A percentile compares a stretch with the other conserved stretches of the same genome.
phyloP scores from a whole-genome alignment of 2,797 vertebrate genomes.

The Spinus pinus region DNA sequence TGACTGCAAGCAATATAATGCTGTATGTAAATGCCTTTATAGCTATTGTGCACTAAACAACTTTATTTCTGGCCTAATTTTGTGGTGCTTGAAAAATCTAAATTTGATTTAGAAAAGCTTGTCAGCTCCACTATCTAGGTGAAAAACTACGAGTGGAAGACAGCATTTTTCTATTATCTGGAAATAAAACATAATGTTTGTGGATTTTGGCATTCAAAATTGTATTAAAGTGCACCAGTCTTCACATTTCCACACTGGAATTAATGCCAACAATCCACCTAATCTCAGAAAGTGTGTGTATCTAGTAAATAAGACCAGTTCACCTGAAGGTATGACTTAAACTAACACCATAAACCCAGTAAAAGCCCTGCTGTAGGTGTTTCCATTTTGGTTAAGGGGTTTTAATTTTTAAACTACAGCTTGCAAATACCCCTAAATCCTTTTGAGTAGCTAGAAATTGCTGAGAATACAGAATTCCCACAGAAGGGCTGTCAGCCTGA shows the following conservation, averaged over 20 bases:
- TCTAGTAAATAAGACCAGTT: neutral
- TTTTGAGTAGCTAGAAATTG: neutral
- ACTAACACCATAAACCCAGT: neutral
- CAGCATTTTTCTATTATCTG: neutral
- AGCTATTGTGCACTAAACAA: neutral
- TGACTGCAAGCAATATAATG: neutral
- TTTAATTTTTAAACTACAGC: neutral
- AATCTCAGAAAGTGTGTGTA: neutral
- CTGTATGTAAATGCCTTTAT: neutral
- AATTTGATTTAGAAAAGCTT: neutral
- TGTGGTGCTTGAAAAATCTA: neutral
- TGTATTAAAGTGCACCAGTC: neutral
- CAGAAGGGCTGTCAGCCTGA: neutral
- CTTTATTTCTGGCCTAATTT: neutral
- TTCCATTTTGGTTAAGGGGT: neutral
- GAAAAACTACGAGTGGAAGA: neutral
- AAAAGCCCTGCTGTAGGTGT: neutral
- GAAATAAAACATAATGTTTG: neutral
- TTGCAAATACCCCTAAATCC: neutral
- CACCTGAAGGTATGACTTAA: neutral
- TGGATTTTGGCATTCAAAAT: neutral
- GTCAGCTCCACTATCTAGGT: neutral
- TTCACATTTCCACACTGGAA: neutral
- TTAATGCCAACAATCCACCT: neutral
- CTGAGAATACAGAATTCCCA: neutral